Evolutionary conservation across 2,797 vertebrate genomes (phyloP).

Genomic region (Crotalus adamanteus): DNA sequence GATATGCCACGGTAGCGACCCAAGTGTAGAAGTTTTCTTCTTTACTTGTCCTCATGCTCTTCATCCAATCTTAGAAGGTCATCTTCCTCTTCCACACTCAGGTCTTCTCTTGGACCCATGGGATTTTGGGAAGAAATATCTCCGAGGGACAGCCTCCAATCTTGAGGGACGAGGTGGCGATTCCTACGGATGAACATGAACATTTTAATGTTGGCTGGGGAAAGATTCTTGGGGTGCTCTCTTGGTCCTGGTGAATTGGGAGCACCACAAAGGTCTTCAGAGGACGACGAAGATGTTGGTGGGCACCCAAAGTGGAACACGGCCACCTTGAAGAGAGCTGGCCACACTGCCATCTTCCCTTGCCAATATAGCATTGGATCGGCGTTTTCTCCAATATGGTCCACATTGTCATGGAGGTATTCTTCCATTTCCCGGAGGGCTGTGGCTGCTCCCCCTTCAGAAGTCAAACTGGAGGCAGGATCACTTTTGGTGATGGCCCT

Average conservation of each 20-base stretch:
- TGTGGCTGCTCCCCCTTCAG: background rate
- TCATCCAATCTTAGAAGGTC: conserved; percentile 5
- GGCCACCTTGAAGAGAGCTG: conserved; percentile 8
- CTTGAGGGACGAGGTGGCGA: conserved; percentile 16
- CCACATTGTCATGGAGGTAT: conserved; percentile 18
- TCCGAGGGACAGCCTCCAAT: conserved; percentile 10
- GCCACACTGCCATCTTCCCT: conserved; percentile 24
- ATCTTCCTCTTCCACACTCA: conserved; percentile 18
- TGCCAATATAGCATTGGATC: conserved; percentile 28
- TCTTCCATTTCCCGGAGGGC: conserved; percentile 23
- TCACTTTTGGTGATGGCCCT: conserved; percentile 15
- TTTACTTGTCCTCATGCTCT: background rate
- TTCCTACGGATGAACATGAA: conserved; percentile 17
- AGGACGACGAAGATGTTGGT: background rate
- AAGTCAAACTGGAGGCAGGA: background rate
- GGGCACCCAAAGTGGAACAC: conserved; percentile 28
- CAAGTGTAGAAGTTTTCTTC: background rate
- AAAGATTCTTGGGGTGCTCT: background rate
- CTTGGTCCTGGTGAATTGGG: background rate
- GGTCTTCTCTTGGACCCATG: background rate
- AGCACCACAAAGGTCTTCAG: background rate
- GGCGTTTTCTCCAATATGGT: background rate
- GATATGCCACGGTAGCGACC: background rate
- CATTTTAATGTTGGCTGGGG: conserved; percentile 22
- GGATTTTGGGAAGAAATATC: background rate